A percentile compares a stretch with the other conserved stretches of the same genome.
These are phyloP conservation scores for Chouioia cunea DNA, from an alignment of 2,888 invertebrate genomes.

Conservation along the genomic window DNA sequence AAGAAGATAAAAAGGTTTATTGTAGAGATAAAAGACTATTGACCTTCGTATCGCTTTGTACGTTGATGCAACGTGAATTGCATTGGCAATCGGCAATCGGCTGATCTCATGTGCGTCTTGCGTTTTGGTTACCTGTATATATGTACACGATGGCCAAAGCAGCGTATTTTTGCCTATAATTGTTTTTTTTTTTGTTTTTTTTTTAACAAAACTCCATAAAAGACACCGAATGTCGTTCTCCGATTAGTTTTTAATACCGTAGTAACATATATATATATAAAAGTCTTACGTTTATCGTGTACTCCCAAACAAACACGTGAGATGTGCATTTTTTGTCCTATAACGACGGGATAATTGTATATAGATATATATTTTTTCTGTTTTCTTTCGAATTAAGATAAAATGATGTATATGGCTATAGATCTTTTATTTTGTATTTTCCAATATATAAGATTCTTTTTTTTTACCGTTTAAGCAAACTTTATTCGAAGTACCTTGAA, in stretches of 20 bases:
- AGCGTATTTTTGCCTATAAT: conserved; percentile 45
- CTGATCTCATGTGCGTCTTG: conserved; percentile 52
- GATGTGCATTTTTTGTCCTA: conserved; percentile 36
- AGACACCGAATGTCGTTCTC: conserved; percentile 45
- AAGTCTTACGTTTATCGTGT: conserved; percentile 1
- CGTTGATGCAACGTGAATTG: conserved; percentile 51
- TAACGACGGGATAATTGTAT: conserved; percentile 8
- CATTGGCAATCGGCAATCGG: conserved; percentile 53
- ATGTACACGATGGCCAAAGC: conserved; percentile 43
- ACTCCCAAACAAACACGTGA: conserved; percentile 4
- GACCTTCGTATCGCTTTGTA: conserved; percentile 43
- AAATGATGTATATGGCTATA: conserved; percentile 35
- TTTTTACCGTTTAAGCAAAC: conserved; percentile 17
- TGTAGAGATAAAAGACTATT: conserved; percentile 19
- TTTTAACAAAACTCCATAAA: conserved; percentile 34
- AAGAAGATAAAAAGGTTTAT: conserved; percentile 8
- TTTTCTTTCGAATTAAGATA: conserved; percentile 33
- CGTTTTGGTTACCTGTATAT: conserved; percentile 43
- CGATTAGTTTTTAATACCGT: conserved; percentile 32
- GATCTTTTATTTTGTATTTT: conserved; percentile 46
- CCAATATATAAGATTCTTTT: conserved; percentile 36
- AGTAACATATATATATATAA: conserved; percentile 21
- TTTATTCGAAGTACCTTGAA: conserved; percentile 31
- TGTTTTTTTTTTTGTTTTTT: conserved; percentile 32
- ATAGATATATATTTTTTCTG: conserved; percentile 21